Percentiles rank a stretch among this genome's conserved stretches.
Evolutionary conservation across 1,140 invertebrate genomes (phyloP).

Genomic region (Nasonia longicornis): DNA sequence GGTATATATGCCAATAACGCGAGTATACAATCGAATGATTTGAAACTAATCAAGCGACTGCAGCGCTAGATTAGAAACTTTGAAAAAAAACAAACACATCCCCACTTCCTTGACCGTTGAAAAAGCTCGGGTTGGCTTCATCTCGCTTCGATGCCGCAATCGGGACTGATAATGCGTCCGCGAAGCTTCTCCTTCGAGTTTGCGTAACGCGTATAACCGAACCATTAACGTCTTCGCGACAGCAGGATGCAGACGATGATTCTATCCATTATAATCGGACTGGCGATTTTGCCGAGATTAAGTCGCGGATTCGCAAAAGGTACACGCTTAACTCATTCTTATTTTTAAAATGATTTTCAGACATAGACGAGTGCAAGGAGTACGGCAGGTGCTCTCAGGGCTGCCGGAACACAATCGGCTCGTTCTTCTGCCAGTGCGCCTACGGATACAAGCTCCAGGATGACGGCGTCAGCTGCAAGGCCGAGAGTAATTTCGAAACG

Average conservation of each 20-base stretch:
- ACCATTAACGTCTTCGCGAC: neutral
- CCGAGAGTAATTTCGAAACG: slow-evolving; percentile 58
- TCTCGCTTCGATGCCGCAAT: neutral
- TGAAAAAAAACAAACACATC: too few species aligned
- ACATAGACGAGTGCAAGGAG: slow-evolving; percentile 86
- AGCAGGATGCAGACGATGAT: neutral
- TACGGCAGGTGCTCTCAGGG: slow-evolving; percentile 85
- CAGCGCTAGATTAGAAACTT: too few species aligned
- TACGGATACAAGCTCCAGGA: slow-evolving; percentile 76
- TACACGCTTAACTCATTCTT: neutral
- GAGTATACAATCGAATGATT: too few species aligned
- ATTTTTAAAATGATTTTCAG: slow-evolving; percentile 58
- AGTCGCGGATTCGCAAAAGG: neutral
- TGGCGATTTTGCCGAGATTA: neutral
- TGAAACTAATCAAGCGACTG: too few species aligned
- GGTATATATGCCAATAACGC: neutral
- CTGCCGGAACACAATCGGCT: slow-evolving; percentile 83
- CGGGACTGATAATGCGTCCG: neutral
- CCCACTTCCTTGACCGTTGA: neutral
- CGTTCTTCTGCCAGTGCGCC: slow-evolving; percentile 85
- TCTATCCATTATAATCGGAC: neutral
- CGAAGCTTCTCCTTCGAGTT: neutral
- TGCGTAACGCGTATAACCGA: neutral
- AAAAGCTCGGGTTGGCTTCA: neutral
- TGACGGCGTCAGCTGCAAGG: slow-evolving; percentile 81